Percentiles rank a stretch among this genome's conserved stretches.
Evolutionary conservation across 2,113 vertebrate species (phyloP).

Genomic region (Solenodon paradoxus): DNA sequence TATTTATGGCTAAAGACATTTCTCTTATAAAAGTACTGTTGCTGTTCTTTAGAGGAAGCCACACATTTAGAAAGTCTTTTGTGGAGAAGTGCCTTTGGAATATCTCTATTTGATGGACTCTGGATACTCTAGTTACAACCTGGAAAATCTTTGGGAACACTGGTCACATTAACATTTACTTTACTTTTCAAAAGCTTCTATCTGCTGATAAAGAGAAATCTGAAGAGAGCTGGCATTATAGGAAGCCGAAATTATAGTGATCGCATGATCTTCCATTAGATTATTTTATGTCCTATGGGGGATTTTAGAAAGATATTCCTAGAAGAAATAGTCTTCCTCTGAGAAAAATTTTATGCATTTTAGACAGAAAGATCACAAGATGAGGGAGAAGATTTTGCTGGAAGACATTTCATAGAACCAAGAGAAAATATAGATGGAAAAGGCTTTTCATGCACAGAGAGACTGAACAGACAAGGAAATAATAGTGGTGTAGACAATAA

Average conservation of each 20-base stretch:
- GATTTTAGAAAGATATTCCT: slow-evolving; percentile 80
- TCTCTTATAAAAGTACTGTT: neutral
- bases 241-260: neutral
- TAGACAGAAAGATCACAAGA: slow-evolving; percentile 12
- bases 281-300: slow-evolving; percentile 62
- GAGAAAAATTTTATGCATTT: slow-evolving; percentile 79
- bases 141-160: neutral
- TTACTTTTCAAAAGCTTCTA: neutral
- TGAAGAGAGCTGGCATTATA: neutral
- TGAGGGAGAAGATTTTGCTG: slow-evolving; percentile 38
- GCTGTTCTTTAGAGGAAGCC: neutral
- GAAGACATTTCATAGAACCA: neutral
- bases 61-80: neutral
- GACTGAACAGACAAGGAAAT: neutral
- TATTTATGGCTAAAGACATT: neutral
- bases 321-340: slow-evolving; percentile 80
- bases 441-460: slow-evolving; percentile 2
- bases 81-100: neutral
- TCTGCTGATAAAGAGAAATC: neutral
- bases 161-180: neutral
- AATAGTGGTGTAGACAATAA: neutral
- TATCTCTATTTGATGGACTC: neutral
- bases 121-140: neutral
- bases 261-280: slow-evolving; percentile 11
- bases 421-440: slow-evolving; percentile 51